phyloP scores from a whole-genome alignment of 2,113 vertebrate species.

The Psilopsiagon aurifrons region DNA sequence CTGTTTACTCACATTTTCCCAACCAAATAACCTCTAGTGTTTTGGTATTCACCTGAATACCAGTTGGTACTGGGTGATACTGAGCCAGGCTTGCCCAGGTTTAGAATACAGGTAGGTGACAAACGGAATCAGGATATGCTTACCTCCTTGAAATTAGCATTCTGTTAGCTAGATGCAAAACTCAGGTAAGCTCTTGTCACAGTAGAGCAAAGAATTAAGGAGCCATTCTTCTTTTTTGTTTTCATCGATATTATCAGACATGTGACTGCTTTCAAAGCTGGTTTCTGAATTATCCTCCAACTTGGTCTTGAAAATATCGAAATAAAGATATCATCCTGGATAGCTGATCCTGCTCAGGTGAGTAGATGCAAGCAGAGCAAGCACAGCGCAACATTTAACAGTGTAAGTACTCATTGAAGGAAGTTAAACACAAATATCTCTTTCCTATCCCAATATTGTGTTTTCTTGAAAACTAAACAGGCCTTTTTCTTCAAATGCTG shows the following conservation, averaged over 20 bases:
- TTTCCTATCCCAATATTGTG: not conserved
- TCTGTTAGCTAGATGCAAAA: not conserved
- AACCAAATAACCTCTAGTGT: rapidly evolving
- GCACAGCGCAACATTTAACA: not conserved
- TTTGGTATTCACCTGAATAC: not conserved
- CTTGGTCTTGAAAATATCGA: not conserved
- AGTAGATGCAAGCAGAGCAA: not conserved
- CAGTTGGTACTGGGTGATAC: not conserved
- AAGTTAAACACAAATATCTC: not conserved
- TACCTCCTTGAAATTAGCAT: not conserved
- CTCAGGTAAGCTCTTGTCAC: not conserved
- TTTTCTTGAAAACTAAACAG: not conserved
- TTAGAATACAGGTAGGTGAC: not conserved
- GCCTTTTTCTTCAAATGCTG: not conserved
- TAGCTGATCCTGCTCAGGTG: not conserved
- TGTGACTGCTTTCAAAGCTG: not conserved
- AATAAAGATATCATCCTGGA: not conserved
- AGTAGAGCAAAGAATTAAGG: not conserved
- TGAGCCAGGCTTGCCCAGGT: not conserved
- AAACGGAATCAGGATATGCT: not conserved
- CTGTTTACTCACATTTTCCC: not conserved
- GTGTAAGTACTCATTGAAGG: rapidly evolving
- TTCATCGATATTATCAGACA: not conserved
- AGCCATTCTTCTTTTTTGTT: not conserved
- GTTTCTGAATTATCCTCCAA: not conserved